Percentiles rank a stretch among this genome's conserved stretches.
These are phyloP conservation scores for Megalopta genalis DNA, from an alignment of 1,140 invertebrate species.

Conservation along the genomic window DNA sequence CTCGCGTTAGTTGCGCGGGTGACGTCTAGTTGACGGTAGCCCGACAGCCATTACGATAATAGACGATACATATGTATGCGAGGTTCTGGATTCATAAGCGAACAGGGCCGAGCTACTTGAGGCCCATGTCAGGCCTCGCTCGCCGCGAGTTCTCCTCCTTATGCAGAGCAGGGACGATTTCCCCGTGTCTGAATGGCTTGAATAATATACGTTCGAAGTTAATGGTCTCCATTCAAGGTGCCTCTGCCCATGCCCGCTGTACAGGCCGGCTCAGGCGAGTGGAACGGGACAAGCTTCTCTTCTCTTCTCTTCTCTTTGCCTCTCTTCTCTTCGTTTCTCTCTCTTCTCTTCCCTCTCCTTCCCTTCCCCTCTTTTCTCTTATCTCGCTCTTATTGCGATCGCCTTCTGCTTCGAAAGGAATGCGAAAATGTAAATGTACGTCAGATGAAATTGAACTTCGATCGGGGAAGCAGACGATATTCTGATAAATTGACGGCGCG, in stretches of 20 bases:
- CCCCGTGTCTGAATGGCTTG: constrained; percentile 60
- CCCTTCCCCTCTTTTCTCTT: too few relatives aligned
- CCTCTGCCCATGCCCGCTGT: constrained; percentile 30
- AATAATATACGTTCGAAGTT: constrained; percentile 68
- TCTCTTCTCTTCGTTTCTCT: too few relatives aligned
- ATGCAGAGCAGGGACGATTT: constrained; percentile 64
- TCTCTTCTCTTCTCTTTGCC: too few relatives aligned
- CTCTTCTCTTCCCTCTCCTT: too few relatives aligned
- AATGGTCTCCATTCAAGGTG: constrained; percentile 68
- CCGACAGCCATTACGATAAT: constrained; percentile 51
- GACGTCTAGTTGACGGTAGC: constrained; percentile 37
- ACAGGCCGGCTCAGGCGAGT: neutral
- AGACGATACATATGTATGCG: constrained; percentile 55
- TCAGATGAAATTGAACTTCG: too few relatives aligned
- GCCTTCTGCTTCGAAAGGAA: too few relatives aligned
- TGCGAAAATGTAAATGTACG: too few relatives aligned
- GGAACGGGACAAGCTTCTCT: too few relatives aligned
- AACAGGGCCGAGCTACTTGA: constrained; percentile 24
- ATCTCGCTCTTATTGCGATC: too few relatives aligned
- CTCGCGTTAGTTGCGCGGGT: neutral
- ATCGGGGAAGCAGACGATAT: too few relatives aligned
- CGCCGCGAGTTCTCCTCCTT: constrained; percentile 43
- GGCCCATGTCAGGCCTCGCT: constrained; percentile 41
- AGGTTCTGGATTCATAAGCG: constrained; percentile 49
- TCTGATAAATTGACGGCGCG: too few relatives aligned